Conservation (phyloP, 2,888 invertebrate species). For the Drosophila neonasuta region DNA sequence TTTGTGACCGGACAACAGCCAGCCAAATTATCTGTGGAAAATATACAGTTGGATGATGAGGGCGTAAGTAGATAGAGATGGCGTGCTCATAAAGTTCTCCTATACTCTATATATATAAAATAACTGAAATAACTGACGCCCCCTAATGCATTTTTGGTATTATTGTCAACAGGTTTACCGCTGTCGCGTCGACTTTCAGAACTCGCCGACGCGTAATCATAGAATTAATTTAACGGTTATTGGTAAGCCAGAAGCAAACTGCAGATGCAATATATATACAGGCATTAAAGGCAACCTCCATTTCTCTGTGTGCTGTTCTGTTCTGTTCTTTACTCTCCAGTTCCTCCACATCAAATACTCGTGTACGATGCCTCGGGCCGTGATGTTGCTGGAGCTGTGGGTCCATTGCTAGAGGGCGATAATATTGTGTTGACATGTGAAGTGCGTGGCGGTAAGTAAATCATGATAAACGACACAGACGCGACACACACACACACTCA, state of each 20-base stretch:
- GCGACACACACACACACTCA: constrained; percentile 30
- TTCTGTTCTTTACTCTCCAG: constrained; percentile 83
- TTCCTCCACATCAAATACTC: constrained; percentile 93
- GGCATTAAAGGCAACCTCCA: constrained; percentile 49
- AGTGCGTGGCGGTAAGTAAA: constrained; percentile 91
- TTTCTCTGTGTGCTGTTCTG: constrained; percentile 3
- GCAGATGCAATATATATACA: constrained; percentile 48
- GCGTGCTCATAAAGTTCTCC: constrained; percentile 9
- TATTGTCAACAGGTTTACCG: constrained; percentile 85
- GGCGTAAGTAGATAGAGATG: constrained; percentile 83
- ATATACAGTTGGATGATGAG: constrained; percentile 92
- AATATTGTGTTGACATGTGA: constrained; percentile 92
- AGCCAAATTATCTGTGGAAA: constrained; percentile 91
- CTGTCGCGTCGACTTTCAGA: constrained; percentile 94
- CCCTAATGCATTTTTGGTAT: constrained; percentile 40
- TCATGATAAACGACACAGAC: constrained; percentile 73
- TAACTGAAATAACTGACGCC: constrained; percentile 6
- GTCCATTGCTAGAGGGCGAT: constrained; percentile 91
- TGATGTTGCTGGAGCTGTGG: constrained; percentile 89
- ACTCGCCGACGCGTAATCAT: constrained; percentile 93
- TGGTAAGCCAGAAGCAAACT: constrained; percentile 85
- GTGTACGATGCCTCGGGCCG: constrained; percentile 93
- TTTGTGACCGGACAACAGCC: constrained; percentile 91
- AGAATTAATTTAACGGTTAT: constrained; percentile 94
- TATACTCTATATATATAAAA: neutral